Percentiles rank a stretch among this genome's conserved stretches.
These are phyloP conservation scores for Piaya cayana DNA, from an alignment of 2,113 vertebrate species.

Conservation along the genomic window DNA sequence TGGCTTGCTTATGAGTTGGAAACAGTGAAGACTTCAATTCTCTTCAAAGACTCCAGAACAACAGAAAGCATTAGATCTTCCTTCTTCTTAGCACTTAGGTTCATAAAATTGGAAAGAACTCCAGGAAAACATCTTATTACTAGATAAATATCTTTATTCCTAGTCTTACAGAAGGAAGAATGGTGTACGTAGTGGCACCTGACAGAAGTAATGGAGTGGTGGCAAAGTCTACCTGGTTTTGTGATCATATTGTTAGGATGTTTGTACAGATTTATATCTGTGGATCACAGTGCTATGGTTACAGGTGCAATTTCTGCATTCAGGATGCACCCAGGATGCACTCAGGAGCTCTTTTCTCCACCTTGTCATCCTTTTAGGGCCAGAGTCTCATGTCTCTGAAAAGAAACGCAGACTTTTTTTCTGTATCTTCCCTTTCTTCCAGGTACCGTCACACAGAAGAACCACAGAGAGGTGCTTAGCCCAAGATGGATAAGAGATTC, in stretches of 20 bases:
- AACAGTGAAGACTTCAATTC: neutral
- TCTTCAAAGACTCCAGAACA: neutral
- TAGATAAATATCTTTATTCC: neutral
- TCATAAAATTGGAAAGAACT: neutral
- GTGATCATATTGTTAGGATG: neutral
- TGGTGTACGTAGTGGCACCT: neutral
- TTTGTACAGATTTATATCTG: neutral
- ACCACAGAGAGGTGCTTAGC: neutral
- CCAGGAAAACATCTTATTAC: neutral
- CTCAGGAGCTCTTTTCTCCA: neutral
- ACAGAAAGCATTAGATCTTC: neutral
- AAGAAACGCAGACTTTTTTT: neutral
- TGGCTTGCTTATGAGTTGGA: neutral
- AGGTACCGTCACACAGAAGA: neutral
- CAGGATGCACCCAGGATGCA: too few relatives aligned
- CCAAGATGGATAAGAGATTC: neutral
- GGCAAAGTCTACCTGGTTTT: neutral
- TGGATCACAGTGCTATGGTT: neutral
- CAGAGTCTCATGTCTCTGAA: neutral
- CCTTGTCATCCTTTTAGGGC: neutral
- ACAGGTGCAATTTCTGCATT: neutral
- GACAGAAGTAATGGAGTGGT: neutral
- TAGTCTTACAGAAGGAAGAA: neutral
- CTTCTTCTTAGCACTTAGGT: neutral
- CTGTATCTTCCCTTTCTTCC: neutral